Percentiles rank a stretch among this genome's conserved stretches.
These are phyloP conservation scores for Cotesia congregata DNA, from an alignment of 2,888 invertebrate species.

Conservation along the genomic window DNA sequence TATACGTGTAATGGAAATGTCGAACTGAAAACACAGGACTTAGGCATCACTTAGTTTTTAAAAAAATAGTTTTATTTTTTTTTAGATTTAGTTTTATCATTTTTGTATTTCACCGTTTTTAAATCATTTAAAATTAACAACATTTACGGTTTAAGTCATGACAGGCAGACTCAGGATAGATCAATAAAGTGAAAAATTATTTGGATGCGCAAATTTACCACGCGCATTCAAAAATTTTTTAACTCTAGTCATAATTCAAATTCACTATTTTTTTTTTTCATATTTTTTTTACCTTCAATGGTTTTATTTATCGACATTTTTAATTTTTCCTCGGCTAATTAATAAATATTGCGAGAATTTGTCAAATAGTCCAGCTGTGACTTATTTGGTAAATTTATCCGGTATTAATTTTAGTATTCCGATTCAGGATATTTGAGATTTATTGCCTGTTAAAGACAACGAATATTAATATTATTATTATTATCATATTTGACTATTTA, in stretches of 20 bases:
- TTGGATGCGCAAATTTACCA: neutral
- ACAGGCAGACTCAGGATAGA: slow-evolving; percentile 20
- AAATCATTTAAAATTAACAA: neutral
- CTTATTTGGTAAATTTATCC: neutral
- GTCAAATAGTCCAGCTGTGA: neutral
- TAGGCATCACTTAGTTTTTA: slow-evolving; percentile 1
- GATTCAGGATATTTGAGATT: neutral
- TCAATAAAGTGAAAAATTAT: slow-evolving; percentile 6
- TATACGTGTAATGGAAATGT: neutral
- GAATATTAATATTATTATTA: neutral
- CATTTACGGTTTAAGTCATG: neutral
- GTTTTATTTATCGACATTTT: neutral
- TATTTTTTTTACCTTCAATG: neutral
- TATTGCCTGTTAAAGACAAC: neutral
- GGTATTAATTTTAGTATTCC: neutral
- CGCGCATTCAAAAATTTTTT: neutral
- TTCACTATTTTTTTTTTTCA: slow-evolving; percentile 6
- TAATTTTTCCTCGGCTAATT: neutral
- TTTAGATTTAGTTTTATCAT: neutral
- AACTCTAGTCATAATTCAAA: slow-evolving; percentile 25
- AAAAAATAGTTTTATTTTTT: neutral
- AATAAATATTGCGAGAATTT: neutral
- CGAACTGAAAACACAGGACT: neutral
- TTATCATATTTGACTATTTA: neutral
- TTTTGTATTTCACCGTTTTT: neutral